Percentiles rank a stretch among this genome's conserved stretches.
Conservation (phyloP, 2,113 vertebrate species). For the Ictalurus punctatus region DNA sequence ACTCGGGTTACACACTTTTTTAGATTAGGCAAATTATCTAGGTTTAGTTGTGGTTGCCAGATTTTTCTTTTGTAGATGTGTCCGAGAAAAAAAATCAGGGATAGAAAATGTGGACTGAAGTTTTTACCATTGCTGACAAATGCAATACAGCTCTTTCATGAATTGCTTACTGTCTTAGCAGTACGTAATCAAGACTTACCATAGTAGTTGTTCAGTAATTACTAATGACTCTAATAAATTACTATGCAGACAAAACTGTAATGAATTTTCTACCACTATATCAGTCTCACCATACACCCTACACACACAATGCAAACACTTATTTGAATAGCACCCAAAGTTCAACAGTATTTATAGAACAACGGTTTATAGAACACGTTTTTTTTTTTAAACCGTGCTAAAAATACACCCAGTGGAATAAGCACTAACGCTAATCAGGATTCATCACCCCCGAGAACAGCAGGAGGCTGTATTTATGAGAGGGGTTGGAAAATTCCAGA, state of each 20-base stretch:
- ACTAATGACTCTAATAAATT: neutral
- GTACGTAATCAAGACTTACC: neutral
- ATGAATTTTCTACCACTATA: neutral
- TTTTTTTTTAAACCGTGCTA: neutral
- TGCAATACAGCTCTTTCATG: neutral
- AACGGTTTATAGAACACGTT: no score
- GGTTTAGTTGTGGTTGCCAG: neutral
- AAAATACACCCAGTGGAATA: conserved; percentile 10
- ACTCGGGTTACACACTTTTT: neutral
- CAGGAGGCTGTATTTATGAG: neutral
- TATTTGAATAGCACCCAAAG: neutral
- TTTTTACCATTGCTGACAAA: neutral
- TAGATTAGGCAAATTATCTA: neutral
- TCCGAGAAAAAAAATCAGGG: neutral
- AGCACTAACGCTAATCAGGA: conserved; percentile 9
- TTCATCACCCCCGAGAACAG: neutral
- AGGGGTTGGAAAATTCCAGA: neutral
- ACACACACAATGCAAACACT: neutral
- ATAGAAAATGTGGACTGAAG: neutral
- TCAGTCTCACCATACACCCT: no score
- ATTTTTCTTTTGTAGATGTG: neutral
- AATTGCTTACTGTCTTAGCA: neutral
- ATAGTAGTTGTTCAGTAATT: neutral
- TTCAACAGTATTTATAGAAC: conserved; percentile 13
- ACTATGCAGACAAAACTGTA: neutral